These are phyloP conservation scores for Drosophila cyrtoloma DNA, from an alignment of 2,888 invertebrate genomes.

Conservation along the genomic window DNA sequence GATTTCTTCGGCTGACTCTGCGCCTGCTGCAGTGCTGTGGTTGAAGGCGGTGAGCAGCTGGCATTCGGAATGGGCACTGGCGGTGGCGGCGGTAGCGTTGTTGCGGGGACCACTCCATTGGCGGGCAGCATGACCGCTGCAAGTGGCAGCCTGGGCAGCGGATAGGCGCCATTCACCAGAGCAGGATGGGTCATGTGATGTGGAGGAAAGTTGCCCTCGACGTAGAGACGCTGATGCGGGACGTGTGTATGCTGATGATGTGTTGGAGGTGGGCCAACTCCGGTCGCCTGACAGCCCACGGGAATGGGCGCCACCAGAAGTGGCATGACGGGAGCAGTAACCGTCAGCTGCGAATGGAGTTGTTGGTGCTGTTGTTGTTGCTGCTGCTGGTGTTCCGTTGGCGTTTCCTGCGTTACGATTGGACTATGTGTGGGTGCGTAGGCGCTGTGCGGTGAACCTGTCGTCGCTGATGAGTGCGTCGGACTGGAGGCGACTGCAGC, in stretches of 20 bases:
- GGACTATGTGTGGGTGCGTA: conserved; percentile 78
- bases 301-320: conserved; percentile 73
- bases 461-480: conserved; percentile 73
- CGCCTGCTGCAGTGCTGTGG: conserved; percentile 47
- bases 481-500: conserved; percentile 72
- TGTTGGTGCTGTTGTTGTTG: conserved; percentile 26
- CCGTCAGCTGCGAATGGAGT: conserved; percentile 27
- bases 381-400: conserved; percentile 37
- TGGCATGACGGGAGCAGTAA: conserved; percentile 51
- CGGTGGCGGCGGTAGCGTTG: conserved; percentile 25
- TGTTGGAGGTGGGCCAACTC: conserved; percentile 41
- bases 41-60: conserved; percentile 53
- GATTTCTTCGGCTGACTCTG: conserved; percentile 88
- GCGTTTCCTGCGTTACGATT: conserved; percentile 23
- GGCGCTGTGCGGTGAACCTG: conserved; percentile 80
- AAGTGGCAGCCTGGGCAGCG: conserved; percentile 78
- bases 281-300: conserved; percentile 40
- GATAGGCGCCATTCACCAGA: conserved; percentile 63
- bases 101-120: conserved; percentile 39
- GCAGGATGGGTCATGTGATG: conserved; percentile 73
- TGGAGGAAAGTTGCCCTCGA: conserved; percentile 58
- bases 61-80: conserved; percentile 31
- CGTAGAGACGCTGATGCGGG: conserved; percentile 58
- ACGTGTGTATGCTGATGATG: conserved; percentile 44
- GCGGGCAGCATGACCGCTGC: conserved; percentile 67